Base-by-base conservation (phyloP, 2,113 vertebrate species). In the Bubo scandiacus region DNA sequence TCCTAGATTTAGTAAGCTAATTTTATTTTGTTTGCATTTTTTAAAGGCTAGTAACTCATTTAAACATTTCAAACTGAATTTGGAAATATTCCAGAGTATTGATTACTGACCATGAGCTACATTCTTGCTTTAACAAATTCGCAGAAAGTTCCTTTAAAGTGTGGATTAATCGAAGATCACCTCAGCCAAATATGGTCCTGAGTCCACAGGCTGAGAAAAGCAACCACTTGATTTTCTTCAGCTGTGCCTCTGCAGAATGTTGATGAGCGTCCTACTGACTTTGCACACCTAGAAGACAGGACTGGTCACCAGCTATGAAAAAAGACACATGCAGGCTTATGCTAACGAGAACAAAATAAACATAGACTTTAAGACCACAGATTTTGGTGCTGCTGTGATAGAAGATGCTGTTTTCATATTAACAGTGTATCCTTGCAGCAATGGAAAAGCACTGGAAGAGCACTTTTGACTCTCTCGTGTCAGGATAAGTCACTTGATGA, bases 1-100 rank as follows among this genome's bases (percentile, higher is more conserved):
- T 92, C 55, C 66, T 62, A 34, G 62, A 72, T 89, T 62, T 55
- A 71, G 11, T 65, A 65, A 54, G 19, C 38, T 82, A 45, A 65
- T 88, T 82, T 90, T 49, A n/a, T 83, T 86, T 75, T 42, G 27
- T 70, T 92, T 92, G 72, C 32, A 38, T 92, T 91, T 94, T 66
- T 73, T 83, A 52, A 75, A 75, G 38, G 57, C 42, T 79, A n/a
- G 25, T 43, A 45, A 93, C 52, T 87, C 55, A 68, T 90, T 94
- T 94, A 91, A 96, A 86, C 59, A 26, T 74, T 90, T 68, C 78
- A 82, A 81, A 72, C 34, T 7, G 21, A 58, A 61, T 59, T 63
- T 84, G 79, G 82, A 89, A 80, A 73, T 77, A 66, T 29, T 94
- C 66, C 68, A 72, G 79, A 68, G 57, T 59, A 86, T 72, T 42